Evolutionary conservation across 1,140 invertebrate species (phyloP), one percentile per base, ranked within the genome.

Genomic region (Drosophila quadrilineata): DNA sequence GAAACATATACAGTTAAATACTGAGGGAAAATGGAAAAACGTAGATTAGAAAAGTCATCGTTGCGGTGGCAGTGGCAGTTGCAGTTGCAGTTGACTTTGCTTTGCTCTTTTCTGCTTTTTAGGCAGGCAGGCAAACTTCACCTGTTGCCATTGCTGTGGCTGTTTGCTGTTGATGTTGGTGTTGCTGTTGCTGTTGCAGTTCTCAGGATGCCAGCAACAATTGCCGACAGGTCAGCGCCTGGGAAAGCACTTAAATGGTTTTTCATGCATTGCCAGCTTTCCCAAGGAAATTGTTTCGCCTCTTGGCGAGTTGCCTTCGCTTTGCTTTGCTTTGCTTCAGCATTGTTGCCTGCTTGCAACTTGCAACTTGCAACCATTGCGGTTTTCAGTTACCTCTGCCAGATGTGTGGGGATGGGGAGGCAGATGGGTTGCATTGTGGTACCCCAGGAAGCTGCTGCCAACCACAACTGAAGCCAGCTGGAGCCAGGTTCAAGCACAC

Each of bases 161-260:
- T n/a, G n/a, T n/a, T n/a, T n/a, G n/a, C n/a, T n/a, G n/a, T n/a
- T n/a, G n/a, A n/a, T n/a, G n/a, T n/a, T n/a, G n/a, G n/a, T n/a
- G n/a, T n/a, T n/a, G n/a, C n/a, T n/a, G n/a, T n/a, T n/a, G n/a
- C n/a, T n/a, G n/a, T n/a, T 12, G 22, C 54, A 59, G 79, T 85
- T 84, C 77, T 85, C 77, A 84, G 77, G 77, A 84, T 54, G 58
- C 49, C 58, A 38, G 35, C 65, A 52, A 68, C 58, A 68, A 68
- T 67, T 60, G 64, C 19, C 33, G 38, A 35, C 50, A 29, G 65
- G 50, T 68, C 64, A 68, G 64, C 65, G 79, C 69, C 77, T 84
- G 77, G 77, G 77, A 84, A 84, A 84, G 79, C 79, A 77, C 79
- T 85, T 84, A 84, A 84, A 84, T 85, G 79, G 57, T 45, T 85